Evolutionary conservation across 1,140 invertebrate species (phyloP), one percentile per base, ranked within the genome.

Genomic region (Panagrolaimus sp.): DNA sequence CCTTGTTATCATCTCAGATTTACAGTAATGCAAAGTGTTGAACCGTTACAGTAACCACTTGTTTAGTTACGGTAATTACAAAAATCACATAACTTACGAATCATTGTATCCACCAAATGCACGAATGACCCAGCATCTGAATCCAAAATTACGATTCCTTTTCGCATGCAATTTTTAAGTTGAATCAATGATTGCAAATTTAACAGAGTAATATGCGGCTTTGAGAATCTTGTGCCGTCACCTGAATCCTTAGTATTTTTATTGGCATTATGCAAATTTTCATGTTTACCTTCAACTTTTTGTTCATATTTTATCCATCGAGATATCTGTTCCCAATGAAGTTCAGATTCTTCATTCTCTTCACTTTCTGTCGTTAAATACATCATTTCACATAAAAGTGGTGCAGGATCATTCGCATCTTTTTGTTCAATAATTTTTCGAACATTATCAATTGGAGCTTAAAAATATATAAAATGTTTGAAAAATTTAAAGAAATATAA

Each of bases 281-380:
- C n/a, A n/a, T n/a, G n/a, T n/a, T n/a, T n/a, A n/a, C n/a, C 75
- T 66, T 77, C 76, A 10, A 77, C 77, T n/a, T 44, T 62, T 66
- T 77, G 75, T 28, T 79, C 64, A 32, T 72, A 76, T 65, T 77
- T 76, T 44, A 75, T 75, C 74, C 76, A 78, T 28, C 69, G 70
- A 26, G 38, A 77, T 68, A 70, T 43, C 15, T 78, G 46, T 8
- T 77, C 28, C 21, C 73, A 32, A 28, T 24, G 32, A n/a, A 65
- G 24, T 6, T 28, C 21, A 8, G 43, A 43, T 14, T 64, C 28
- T 10, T 52, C 55, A 43, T 62, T 48, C 38, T 76, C 74, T 21
- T 65, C 69, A 21, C 26, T 26, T 28, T 28, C 52, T 32, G 74
- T 69, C 12, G 47, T 76, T 43, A 76, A 67, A 46, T 78, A 78